Evolutionary conservation across 2,113 vertebrate species (phyloP), one percentile per base, ranked within the genome.

Genomic region (Bos indicus): DNA sequence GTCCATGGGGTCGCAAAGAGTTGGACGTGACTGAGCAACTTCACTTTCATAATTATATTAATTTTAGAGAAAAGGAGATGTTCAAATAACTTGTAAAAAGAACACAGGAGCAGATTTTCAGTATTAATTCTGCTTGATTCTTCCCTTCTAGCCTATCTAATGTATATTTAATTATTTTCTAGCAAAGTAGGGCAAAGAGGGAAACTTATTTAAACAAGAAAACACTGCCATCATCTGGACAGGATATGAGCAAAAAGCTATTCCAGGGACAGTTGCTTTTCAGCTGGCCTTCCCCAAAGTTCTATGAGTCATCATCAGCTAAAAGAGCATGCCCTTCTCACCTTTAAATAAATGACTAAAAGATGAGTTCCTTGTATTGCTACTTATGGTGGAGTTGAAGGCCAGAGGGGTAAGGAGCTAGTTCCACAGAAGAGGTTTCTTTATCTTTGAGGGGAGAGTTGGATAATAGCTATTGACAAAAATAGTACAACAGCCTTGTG

Each of bases 221-320:
- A 85, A 77, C 0, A 0, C 3, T 91, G 28, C 28, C 71, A 56
- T 97, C 81, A 95, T 93, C 82, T 40, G 43, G 23, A n/a, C 25
- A 97, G 91, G 94, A 95, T 87, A 91, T 93, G 88, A 98, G 56
- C 56, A 78, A 88, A 88, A 95, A 90, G 23, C 36, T 81, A 90
- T 48, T 95, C 46, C 91, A 64, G 92, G 54, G 82, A 71, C 91
- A 94, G 36, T 0, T 93, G 60, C 51, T 56, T 82, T 78, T 43
- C 40, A 33, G 21, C 7, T 15, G 6, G 5, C 2, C 57, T 96
- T 94, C 13, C 16, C 52, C 74, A 90, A 25, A 52, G 36, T 5
- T 92, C 67, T 62, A 23, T 43, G 92, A 89, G 30, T 16, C 19
- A 48, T 16, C 19, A 48, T 56, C 91, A 82, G 6, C 5, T 82